These are phyloP conservation scores for Microchrysa polita DNA, from an alignment of 2,888 invertebrate genomes.

Conservation along the genomic window DNA sequence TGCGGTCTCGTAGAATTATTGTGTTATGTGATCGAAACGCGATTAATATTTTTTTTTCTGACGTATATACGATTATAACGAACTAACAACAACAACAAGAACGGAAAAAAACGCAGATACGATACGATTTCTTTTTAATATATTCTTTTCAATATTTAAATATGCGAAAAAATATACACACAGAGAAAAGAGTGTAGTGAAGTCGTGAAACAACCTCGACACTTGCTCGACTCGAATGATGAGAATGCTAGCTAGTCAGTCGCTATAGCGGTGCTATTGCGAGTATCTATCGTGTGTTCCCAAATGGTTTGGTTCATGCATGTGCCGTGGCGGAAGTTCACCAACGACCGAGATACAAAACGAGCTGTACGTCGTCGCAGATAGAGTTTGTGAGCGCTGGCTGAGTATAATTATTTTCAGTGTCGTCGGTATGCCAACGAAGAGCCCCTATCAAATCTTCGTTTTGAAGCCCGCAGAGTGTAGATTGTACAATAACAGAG, in stretches of 20 bases:
- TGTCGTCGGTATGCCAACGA: not conserved
- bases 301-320: too few relatives aligned
- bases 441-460: too few relatives aligned
- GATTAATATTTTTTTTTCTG: too few relatives aligned
- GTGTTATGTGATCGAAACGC: too few relatives aligned
- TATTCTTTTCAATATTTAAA: conserved; percentile 41
- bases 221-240: conserved; percentile 51
- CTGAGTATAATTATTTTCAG: not conserved
- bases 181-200: conserved; percentile 47
- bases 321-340: conserved; percentile 22
- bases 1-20: conserved; percentile 23
- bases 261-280: conserved; percentile 21
- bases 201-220: conserved; percentile 52
- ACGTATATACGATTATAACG: conserved; percentile 23
- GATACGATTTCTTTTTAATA: conserved; percentile 33
- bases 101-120: not conserved
- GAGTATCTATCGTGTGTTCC: too few relatives aligned
- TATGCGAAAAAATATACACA: conserved; percentile 30
- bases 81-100: conserved; percentile 29
- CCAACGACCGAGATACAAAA: conserved; percentile 16
- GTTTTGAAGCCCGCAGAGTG: too few relatives aligned
- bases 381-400: not conserved
- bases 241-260: conserved; percentile 44
- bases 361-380: not conserved
- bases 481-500: too few relatives aligned